Evolutionary conservation across 2,888 invertebrate genomes (phyloP).

Genomic region (Acleris holmiana): DNA sequence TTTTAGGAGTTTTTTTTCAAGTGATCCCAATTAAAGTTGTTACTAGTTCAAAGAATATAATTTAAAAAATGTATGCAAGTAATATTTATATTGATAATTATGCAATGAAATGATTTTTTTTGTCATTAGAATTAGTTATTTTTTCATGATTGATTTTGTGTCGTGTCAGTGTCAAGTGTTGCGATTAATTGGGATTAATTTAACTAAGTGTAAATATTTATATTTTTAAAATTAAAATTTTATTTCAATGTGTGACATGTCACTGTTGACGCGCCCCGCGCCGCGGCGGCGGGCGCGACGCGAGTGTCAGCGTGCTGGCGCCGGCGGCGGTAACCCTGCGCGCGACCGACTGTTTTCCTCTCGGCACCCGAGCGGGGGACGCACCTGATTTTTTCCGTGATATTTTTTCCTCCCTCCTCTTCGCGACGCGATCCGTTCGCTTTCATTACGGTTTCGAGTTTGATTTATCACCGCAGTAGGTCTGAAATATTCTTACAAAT

Average conservation of each 20-base stretch:
- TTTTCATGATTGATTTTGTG: too few relatives aligned
- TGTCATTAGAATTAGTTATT: too few relatives aligned
- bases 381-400: slow-evolving; percentile 85
- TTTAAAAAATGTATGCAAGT: too few relatives aligned
- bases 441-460: slow-evolving; percentile 85
- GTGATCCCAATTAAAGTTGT: too few relatives aligned
- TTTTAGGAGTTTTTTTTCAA: slow-evolving; percentile 3
- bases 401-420: slow-evolving; percentile 83
- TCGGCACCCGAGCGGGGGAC: slow-evolving; percentile 81
- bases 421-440: slow-evolving; percentile 85
- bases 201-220: too few relatives aligned
- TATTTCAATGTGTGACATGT: neutral
- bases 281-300: neutral
- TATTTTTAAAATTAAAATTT: too few relatives aligned
- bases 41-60: too few relatives aligned
- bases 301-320: slow-evolving; percentile 43
- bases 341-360: slow-evolving; percentile 80
- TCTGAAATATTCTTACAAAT: slow-evolving; percentile 81
- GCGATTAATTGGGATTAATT: too few relatives aligned
- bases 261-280: neutral
- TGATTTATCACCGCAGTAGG: slow-evolving; percentile 83
- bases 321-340: slow-evolving; percentile 52
- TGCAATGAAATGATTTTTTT: too few relatives aligned
- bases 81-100: too few relatives aligned
- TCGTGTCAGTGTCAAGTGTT: too few relatives aligned